Evolutionary conservation across 2,797 vertebrate species (phyloP).

Genomic region (Sphenopsis melanotis): DNA sequence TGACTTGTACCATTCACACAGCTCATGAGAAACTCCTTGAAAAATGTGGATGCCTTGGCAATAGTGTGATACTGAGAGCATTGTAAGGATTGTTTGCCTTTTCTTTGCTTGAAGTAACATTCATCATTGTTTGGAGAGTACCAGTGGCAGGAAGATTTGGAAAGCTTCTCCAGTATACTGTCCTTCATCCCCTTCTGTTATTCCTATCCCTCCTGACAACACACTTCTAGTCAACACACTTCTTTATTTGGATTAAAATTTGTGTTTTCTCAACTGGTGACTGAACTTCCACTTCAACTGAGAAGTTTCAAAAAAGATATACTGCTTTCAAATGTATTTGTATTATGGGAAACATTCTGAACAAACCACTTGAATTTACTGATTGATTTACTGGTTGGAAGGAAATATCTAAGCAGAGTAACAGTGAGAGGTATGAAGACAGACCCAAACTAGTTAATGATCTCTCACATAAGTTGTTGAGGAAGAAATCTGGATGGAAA

Average conservation of each 20-base stretch:
- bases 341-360: background rate
- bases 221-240: background rate
- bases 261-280: background rate
- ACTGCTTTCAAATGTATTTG: background rate
- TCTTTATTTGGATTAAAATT: background rate
- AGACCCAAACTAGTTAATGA: background rate
- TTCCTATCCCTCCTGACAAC: background rate
- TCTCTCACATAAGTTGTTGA: background rate
- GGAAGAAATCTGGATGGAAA: background rate
- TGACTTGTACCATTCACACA: background rate
- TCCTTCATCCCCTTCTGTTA: background rate
- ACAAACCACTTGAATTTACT: background rate
- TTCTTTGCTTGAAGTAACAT: background rate
- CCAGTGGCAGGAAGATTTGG: background rate
- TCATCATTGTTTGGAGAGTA: background rate
- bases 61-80: rapidly evolving
- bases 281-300: background rate
- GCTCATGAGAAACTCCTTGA: background rate
- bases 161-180: background rate
- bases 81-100: background rate
- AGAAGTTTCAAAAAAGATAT: background rate
- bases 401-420: background rate
- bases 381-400: background rate
- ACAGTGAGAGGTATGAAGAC: background rate
- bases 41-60: background rate